Evolutionary conservation across 2,113 vertebrate genomes (phyloP).

Genomic region (Balaenoptera acutorostrata): DNA sequence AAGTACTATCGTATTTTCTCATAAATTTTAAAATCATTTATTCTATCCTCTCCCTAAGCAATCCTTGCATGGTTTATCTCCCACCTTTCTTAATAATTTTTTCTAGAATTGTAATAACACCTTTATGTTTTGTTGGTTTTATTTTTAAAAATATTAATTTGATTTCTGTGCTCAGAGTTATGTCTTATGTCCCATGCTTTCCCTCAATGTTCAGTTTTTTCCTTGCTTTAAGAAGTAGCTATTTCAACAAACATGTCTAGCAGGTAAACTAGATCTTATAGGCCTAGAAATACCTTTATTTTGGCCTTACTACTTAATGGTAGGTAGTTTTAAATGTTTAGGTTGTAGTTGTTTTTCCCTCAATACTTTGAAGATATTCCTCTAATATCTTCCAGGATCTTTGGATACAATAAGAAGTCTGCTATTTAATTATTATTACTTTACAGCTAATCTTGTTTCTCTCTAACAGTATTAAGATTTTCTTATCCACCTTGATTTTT

Average conservation of each 20-base stretch:
- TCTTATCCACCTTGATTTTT: background rate
- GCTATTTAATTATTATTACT: background rate
- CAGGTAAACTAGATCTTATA: background rate
- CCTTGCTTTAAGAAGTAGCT: background rate
- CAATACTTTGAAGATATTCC: background rate
- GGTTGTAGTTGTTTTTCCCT: background rate
- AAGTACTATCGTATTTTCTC: background rate
- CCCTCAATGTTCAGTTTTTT: background rate
- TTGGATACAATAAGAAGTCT: background rate
- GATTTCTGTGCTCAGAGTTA: background rate
- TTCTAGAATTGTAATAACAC: background rate
- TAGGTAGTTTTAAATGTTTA: background rate
- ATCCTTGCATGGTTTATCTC: background rate
- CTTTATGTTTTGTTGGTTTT: background rate
- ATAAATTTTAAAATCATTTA: background rate
- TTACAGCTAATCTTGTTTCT: background rate
- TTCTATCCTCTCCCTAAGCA: background rate
- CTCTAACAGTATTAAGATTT: background rate
- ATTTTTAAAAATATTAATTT: background rate
- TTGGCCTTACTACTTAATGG: background rate
- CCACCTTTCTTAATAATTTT: background rate
- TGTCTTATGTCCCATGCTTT: background rate
- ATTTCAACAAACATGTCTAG: background rate
- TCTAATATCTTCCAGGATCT: background rate
- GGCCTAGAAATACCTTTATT: background rate